Percentiles rank a stretch among this genome's conserved stretches.
These are phyloP conservation scores for Gobio occitaniae DNA, from an alignment of 2,797 vertebrate genomes.

Conservation along the genomic window DNA sequence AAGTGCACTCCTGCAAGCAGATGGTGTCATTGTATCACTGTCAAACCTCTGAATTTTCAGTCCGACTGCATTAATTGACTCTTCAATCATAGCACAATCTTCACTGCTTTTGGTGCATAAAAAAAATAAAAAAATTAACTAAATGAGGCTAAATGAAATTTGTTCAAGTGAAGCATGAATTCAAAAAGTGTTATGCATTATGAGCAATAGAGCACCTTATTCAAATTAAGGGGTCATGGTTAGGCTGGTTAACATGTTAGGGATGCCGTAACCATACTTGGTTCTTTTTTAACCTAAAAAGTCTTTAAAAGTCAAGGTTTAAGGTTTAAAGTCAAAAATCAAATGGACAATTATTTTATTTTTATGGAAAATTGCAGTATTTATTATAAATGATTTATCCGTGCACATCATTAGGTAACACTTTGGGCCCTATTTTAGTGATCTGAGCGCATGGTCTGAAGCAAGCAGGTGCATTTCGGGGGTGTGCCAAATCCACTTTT, in stretches of 20 bases:
- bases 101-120: constrained; percentile 33
- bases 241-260: not conserved
- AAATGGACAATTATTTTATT: not conserved
- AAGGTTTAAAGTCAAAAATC: no score
- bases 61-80: constrained; percentile 63
- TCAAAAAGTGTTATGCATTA: constrained; percentile 3
- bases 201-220: not conserved
- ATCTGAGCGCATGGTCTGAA: no score
- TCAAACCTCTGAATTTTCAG: constrained; percentile 66
- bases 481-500: no score
- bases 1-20: constrained; percentile 66
- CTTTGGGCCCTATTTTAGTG: not conserved
- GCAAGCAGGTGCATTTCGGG: no score
- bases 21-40: constrained; percentile 73
- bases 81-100: constrained; percentile 58
- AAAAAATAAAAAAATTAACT: not conserved
- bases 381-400: not conserved
- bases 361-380: not conserved
- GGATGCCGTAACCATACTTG: not conserved
- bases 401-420: not conserved
- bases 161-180: not conserved
- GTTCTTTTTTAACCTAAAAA: not conserved
- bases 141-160: not conserved
- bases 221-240: not conserved
- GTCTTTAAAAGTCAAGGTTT: no score